phyloP scores from a whole-genome alignment of 23 tunicate species.

The Trididemnum miniatum region DNA sequence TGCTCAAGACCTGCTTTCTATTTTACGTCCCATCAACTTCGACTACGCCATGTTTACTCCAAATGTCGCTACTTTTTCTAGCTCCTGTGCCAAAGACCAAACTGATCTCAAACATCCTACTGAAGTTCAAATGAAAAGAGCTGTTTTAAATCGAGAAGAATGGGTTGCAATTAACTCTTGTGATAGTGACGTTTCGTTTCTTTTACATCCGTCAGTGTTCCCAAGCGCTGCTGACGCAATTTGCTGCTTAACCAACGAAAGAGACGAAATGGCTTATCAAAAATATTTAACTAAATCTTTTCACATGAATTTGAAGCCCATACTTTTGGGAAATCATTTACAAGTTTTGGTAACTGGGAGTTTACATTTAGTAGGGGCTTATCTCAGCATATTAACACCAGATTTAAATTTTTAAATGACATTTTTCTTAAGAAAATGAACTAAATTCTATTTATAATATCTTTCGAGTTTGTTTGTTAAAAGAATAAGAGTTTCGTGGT shows the following conservation, averaged over 20 bases:
- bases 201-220: slow-evolving; percentile 7
- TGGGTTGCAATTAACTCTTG: slow-evolving; percentile 39
- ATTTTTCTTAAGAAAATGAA: no score
- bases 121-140: slow-evolving; percentile 30
- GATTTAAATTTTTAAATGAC: slow-evolving; percentile 51
- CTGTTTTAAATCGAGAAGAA: slow-evolving; percentile 38
- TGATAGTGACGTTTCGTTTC: not conserved
- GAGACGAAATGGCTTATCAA: slow-evolving; percentile 39
- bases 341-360: slow-evolving; percentile 87
- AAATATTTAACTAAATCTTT: not conserved
- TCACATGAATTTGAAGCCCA: not conserved
- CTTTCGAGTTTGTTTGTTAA: no score
- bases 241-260: slow-evolving; percentile 37
- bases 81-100: slow-evolving; percentile 64
- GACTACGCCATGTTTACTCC: slow-evolving; percentile 53
- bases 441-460: no score
- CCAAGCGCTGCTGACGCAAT: slow-evolving; percentile 69
- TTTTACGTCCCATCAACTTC: slow-evolving; percentile 44
- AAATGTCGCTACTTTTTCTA: slow-evolving; percentile 64
- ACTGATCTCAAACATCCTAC: slow-evolving; percentile 40
- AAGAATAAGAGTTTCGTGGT: no score
- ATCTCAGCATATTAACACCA: slow-evolving; percentile 61
- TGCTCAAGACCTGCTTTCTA: slow-evolving; percentile 27
- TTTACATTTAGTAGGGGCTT: slow-evolving; percentile 87
- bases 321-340: slow-evolving; percentile 23